phyloP scores from a whole-genome alignment of 1,140 invertebrate species.

The Drosophila athabasca region DNA sequence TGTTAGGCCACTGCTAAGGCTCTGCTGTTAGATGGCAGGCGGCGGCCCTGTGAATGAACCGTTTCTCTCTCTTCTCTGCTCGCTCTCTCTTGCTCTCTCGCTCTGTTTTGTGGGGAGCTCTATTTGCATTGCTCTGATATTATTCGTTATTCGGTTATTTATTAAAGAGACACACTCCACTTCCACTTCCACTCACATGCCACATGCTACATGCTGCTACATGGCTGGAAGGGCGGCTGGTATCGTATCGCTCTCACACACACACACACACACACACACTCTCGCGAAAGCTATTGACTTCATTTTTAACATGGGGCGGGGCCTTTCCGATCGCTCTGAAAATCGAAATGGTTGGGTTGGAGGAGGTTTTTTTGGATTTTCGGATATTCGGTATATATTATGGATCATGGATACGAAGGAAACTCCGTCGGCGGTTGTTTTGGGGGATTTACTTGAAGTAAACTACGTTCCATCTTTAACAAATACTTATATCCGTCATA shows the following conservation, averaged over 20 bases:
- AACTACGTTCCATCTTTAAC: no score
- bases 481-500: no score
- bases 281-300: conserved; percentile 54
- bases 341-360: conserved; percentile 56
- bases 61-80: conserved; percentile 1
- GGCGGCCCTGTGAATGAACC: conserved; percentile 11
- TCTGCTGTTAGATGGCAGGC: neutral
- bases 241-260: conserved; percentile 35
- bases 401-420: neutral
- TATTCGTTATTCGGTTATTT: conserved; percentile 79
- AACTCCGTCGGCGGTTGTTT: conserved; percentile 23
- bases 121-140: conserved; percentile 79
- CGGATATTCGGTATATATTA: no score
- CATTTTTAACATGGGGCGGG: conserved; percentile 76
- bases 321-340: conserved; percentile 32
- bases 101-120: conserved; percentile 14
- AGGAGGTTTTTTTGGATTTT: conserved; percentile 15
- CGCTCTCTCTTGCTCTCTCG: neutral
- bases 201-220: neutral
- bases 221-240: conserved; percentile 44
- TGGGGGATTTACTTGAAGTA: neutral
- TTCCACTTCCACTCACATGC: conserved; percentile 7
- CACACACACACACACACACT: conserved; percentile 12
- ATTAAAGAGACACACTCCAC: conserved; percentile 42
- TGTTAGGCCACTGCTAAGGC: conserved; percentile 25